These are phyloP conservation scores for Drosophila dunni DNA, from an alignment of 1,140 invertebrate species.

Conservation along the genomic window DNA sequence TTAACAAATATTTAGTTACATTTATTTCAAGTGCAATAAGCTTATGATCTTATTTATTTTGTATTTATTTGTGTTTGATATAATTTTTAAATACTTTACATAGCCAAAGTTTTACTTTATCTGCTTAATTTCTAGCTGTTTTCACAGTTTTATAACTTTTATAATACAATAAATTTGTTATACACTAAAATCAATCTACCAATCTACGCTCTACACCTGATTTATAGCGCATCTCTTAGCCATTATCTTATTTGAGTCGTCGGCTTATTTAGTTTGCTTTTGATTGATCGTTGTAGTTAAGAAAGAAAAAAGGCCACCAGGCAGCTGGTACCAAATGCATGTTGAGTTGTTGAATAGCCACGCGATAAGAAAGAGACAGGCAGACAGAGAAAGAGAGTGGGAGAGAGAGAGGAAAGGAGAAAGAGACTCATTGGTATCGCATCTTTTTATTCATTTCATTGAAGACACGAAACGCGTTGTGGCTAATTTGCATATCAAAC, in stretches of 20 bases:
- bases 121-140: background rate
- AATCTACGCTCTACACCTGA: background rate
- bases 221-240: slow-evolving; percentile 30
- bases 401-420: background rate
- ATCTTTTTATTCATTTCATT: slow-evolving; percentile 20
- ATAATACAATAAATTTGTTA: background rate
- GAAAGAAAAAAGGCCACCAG: slow-evolving; percentile 26
- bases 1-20: too few relatives aligned
- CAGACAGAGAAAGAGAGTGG: background rate
- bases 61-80: too few relatives aligned
- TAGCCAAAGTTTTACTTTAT: too few relatives aligned
- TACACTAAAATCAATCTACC: background rate
- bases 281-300: slow-evolving; percentile 68
- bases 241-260: slow-evolving; percentile 36
- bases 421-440: slow-evolving; percentile 20
- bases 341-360: slow-evolving; percentile 60
- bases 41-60: too few relatives aligned
- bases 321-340: slow-evolving; percentile 47
- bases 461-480: slow-evolving; percentile 46
- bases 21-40: too few relatives aligned
- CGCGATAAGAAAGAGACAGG: slow-evolving; percentile 26
- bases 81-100: too few relatives aligned
- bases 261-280: slow-evolving; percentile 55
- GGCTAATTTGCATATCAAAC: slow-evolving; percentile 79
- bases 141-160: too few relatives aligned